Evolutionary conservation across 2,888 invertebrate species (phyloP).

Genomic region (Cheiracanthium punctorium): DNA sequence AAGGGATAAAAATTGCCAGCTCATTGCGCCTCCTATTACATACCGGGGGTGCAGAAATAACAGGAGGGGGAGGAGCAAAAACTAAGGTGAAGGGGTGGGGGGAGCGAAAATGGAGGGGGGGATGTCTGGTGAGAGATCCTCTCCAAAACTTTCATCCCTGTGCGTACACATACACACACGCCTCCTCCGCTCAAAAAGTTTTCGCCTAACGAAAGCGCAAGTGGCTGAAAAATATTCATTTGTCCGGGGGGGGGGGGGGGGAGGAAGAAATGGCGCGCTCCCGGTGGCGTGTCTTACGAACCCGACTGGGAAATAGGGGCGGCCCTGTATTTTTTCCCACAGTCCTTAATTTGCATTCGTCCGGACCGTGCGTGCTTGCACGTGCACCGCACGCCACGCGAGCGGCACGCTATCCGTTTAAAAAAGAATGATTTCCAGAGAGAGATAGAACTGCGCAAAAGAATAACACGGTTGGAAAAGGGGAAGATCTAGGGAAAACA

Average conservation of each 20-base stretch:
- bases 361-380: conserved; percentile 34
- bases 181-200: conserved; percentile 41
- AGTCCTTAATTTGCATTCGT: conserved; percentile 65
- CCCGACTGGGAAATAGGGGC: too few relatives aligned
- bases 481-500: not conserved
- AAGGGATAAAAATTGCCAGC: not conserved
- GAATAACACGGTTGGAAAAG: too few relatives aligned
- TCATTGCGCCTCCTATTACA: not conserved
- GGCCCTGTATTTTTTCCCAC: conserved; percentile 56
- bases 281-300: too few relatives aligned
- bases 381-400: not conserved
- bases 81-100: conserved; percentile 22
- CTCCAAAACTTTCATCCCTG: conserved; percentile 7
- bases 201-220: conserved; percentile 38
- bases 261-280: too few relatives aligned
- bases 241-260: conserved; percentile 18
- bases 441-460: too few relatives aligned
- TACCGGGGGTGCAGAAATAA: conserved; percentile 5
- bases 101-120: conserved; percentile 37
- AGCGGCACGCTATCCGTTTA: not conserved
- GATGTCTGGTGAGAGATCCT: not conserved
- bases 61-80: conserved; percentile 62
- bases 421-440: too few relatives aligned
- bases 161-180: not conserved
- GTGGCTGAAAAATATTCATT: conserved; percentile 56